Conservation (phyloP, 2,888 invertebrate genomes). For the Papilio demoleus region DNA sequence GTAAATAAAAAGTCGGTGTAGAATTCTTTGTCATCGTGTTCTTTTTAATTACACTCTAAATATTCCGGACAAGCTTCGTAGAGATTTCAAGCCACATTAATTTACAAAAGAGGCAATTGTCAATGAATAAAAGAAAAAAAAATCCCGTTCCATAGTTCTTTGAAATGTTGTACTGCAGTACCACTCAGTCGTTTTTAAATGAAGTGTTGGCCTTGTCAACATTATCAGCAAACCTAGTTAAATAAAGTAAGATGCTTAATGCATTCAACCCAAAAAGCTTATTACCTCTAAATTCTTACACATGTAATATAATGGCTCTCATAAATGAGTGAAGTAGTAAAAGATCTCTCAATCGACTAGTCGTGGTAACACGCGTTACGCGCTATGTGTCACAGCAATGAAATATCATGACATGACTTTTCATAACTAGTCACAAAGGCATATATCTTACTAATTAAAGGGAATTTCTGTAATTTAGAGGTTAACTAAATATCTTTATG, state of each 20-base stretch:
- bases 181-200: background rate
- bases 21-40: background rate
- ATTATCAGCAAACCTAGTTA: background rate
- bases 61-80: background rate
- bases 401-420: constrained; percentile 7
- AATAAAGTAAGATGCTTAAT: background rate
- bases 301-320: too few relatives aligned
- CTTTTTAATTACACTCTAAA: constrained; percentile 6
- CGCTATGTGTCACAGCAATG: background rate
- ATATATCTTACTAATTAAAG: constrained; percentile 11
- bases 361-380: background rate
- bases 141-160: background rate
- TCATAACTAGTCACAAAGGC: background rate
- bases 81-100: constrained; percentile 5
- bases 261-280: too few relatives aligned
- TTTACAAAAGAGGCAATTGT: constrained; percentile 3
- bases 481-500: background rate
- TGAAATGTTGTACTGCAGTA: background rate
- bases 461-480: constrained; percentile 6
- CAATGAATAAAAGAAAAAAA: constrained; percentile 10
- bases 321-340: background rate
- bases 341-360: background rate
- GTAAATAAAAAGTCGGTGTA: background rate
- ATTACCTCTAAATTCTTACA: too few relatives aligned
- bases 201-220: background rate